Base-by-base conservation (phyloP, 2,888 invertebrate genomes). In the Oscheius sp. region DNA sequence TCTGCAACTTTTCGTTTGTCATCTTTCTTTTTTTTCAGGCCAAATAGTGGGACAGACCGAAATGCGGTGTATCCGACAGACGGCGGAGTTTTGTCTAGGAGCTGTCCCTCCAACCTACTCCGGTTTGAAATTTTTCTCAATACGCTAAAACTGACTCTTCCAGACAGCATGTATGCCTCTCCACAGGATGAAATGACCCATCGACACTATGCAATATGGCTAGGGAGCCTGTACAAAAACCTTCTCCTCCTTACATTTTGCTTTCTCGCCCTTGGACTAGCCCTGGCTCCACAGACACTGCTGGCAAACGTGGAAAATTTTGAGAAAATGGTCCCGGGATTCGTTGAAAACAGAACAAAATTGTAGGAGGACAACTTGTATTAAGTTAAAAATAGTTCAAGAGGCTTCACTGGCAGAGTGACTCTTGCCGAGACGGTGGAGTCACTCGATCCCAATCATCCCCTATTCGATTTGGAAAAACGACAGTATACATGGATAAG, bases 391-490 rank as follows among this genome's bases (percentile, higher is more conserved):
- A 58, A 58, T 32, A 13, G 42, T 33, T 53, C 32, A n/a, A 68
- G 68, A 68, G 68, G 68, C n/a, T 68, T 55, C 55, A n/a, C 55
- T 9, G 68, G 68, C 9, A 32, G 68, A 35, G 53, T 68, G 7
- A 55, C 68, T 9, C 55, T 68, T 7, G 35, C 10, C 7, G 68
- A 68, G 35, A 42, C 55, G 5, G 32, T 68, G 2, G 68, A 53
- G 37, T 68, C 68, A 13, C 55, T 68, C 7, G 21, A 68, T 21
- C 9, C 53, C 10, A 55, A 13, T 5, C 68, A 68, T 37, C 53
- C 68, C 3, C 37, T 68, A 1, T 53, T 53, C n/a, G 37, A 68
- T 33, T 5, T 65, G 3, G 65, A 65, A 51, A 58, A 63, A 21
- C 9, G 42, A 47, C 48, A 13, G 32, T 65, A 21, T 9, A 29